Evolutionary conservation across 2,797 vertebrate species (phyloP).

Genomic region (Pelochelys cantorii): DNA sequence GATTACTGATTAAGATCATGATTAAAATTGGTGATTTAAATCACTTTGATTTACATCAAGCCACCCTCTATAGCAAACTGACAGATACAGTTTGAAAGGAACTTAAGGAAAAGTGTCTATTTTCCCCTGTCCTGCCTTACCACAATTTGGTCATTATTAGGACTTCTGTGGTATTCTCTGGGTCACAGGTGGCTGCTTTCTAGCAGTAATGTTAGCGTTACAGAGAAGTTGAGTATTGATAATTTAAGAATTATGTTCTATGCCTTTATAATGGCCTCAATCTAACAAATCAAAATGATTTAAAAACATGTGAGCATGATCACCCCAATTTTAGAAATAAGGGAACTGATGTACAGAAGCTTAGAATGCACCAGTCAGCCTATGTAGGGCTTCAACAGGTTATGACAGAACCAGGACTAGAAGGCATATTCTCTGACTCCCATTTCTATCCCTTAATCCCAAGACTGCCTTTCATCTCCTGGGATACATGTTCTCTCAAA

Average conservation of each 20-base stretch:
- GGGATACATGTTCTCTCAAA: rapidly evolving
- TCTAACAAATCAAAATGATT: not conserved
- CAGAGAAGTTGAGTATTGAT: not conserved
- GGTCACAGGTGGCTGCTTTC: too few relatives aligned
- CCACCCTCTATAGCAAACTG: not conserved
- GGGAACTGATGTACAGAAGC: not conserved
- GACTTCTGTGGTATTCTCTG: too few relatives aligned
- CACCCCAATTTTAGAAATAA: not conserved
- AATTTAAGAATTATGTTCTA: not conserved
- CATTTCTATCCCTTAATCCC: rapidly evolving
- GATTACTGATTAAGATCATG: too few relatives aligned
- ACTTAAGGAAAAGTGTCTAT: not conserved
- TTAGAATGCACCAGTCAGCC: not conserved
- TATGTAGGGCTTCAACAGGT: not conserved
- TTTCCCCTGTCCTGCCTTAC: not conserved
- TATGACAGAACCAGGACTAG: not conserved
- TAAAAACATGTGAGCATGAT: not conserved
- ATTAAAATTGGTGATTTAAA: too few relatives aligned
- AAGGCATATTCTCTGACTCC: not conserved
- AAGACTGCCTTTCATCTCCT: not conserved
- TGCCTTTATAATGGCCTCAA: not conserved
- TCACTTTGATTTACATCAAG: too few relatives aligned
- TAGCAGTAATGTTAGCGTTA: not conserved
- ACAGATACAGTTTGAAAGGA: not conserved
- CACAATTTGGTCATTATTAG: not conserved